Evolutionary conservation across 1,140 invertebrate species (phyloP).

Genomic region (Orchesella cincta): DNA sequence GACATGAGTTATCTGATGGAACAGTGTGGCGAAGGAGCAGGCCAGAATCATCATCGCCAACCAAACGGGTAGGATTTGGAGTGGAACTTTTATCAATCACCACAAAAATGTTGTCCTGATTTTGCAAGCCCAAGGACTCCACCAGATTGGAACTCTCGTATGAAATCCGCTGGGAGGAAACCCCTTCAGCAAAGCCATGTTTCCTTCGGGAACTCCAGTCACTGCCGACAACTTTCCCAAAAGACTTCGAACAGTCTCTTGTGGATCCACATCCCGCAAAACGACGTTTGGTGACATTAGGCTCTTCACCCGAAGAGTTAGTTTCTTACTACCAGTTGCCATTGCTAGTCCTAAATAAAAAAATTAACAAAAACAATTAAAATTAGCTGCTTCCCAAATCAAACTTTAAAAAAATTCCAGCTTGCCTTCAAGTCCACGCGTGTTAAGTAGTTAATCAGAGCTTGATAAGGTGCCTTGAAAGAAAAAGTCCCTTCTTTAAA

Average conservation of each 20-base stretch:
- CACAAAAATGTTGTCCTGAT: slow-evolving; percentile 82
- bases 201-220: slow-evolving; percentile 66
- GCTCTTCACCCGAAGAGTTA: slow-evolving; percentile 39
- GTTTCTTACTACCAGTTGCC: no score
- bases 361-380: no score
- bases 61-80: slow-evolving; percentile 51
- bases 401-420: no score
- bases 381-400: no score
- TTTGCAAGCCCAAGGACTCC: slow-evolving; percentile 66
- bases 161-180: slow-evolving; percentile 82
- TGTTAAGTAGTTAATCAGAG: no score
- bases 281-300: slow-evolving; percentile 16
- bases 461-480: no score
- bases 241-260: slow-evolving; percentile 67
- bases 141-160: slow-evolving; percentile 58
- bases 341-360: no score
- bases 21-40: slow-evolving; percentile 85
- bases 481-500: no score
- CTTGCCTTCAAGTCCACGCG: no score
- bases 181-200: slow-evolving; percentile 72
- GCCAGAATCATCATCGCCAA: slow-evolving; percentile 60
- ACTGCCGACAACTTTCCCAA: slow-evolving; percentile 69
- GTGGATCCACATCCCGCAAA: slow-evolving; percentile 32
- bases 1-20: slow-evolving; percentile 91
- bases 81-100: slow-evolving; percentile 61